Percentiles rank a stretch among this genome's conserved stretches.
These are phyloP conservation scores for Tholera decimalis DNA, from an alignment of 2,888 invertebrate genomes.

Conservation along the genomic window DNA sequence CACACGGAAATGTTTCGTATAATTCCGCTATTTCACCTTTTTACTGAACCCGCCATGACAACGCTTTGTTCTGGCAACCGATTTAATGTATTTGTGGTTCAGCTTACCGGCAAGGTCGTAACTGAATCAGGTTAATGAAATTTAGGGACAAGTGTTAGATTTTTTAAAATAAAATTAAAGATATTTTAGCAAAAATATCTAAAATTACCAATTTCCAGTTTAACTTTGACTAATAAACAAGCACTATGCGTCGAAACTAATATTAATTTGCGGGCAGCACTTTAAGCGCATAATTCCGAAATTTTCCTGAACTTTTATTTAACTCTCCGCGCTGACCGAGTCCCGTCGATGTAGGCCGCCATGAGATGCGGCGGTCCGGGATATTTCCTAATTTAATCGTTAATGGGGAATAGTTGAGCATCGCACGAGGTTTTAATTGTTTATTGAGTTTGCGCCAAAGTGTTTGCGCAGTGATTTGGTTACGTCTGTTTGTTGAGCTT, in stretches of 20 bases:
- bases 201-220: slow-evolving; percentile 3
- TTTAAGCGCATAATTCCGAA: slow-evolving; percentile 31
- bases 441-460: slow-evolving; percentile 45
- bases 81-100: slow-evolving; percentile 48
- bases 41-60: slow-evolving; percentile 28
- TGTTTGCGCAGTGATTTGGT: slow-evolving; percentile 39
- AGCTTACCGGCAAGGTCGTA: slow-evolving; percentile 19
- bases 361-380: slow-evolving; percentile 8
- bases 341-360: slow-evolving; percentile 17
- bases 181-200: not conserved
- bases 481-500: slow-evolving; percentile 33
- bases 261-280: slow-evolving; percentile 40
- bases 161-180: not conserved
- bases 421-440: slow-evolving; percentile 51
- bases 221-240: slow-evolving; percentile 22
- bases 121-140: slow-evolving; percentile 16
- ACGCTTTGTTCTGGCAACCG: slow-evolving; percentile 47
- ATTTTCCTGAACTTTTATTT: slow-evolving; percentile 49
- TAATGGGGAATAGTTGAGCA: slow-evolving; percentile 44
- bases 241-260: slow-evolving; percentile 35
- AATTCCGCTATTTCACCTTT: slow-evolving; percentile 57
- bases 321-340: slow-evolving; percentile 30
- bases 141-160: not conserved
- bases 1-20: slow-evolving; percentile 58
- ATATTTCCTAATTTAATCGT: slow-evolving; percentile 49